Evolutionary conservation across 2,888 invertebrate species (phyloP), one percentile per base, ranked within the genome.

Genomic region (Hydrotaea diabolus): DNA sequence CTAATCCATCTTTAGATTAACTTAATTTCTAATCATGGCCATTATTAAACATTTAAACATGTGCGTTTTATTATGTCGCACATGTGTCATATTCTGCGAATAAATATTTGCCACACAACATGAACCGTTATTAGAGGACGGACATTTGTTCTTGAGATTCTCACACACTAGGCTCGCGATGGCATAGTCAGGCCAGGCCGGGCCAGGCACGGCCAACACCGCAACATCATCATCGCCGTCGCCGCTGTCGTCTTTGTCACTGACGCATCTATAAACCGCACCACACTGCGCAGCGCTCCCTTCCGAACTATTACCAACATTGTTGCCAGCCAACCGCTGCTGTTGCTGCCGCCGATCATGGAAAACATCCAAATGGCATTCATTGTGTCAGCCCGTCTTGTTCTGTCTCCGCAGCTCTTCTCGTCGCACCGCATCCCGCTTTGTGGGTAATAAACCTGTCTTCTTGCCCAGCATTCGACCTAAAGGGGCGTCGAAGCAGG

Each of bases 381-480:
- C 74, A 83, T 78, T 74, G 59, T 66, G 59, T 66, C 81, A 77
- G 72, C 74, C 66, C 69, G 77, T 78, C 15, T 59, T 39, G 53
- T 53, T 77, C 23, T 74, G 43, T 46, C 46, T 59, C 23, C 36
- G 17, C 43, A 66, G 7, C 31, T 7, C 26, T 26, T 15, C 43
- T 66, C 36, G 11, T 31, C 57, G 62, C 49, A 62, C 83, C 88
- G 86, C 86, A 85, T 87, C 66, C 81, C 85, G 88, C 87, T 89
- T 87, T 88, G 88, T 88, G 87, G 87, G 89, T 88, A 73, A 82
- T 57, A 84, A 86, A 80, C 77, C 74, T 55, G 53, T 39, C 62
- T n/a, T 4, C 73, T 71, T 23, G 46, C 26, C 62, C 13, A n/a
- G 49, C 9, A n/a, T 31, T 7, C 23, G 59, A 13, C 17, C 19